Evolutionary conservation across 2,888 invertebrate species (phyloP), one percentile per base, ranked within the genome.

Genomic region (Drosophila emarginata): DNA sequence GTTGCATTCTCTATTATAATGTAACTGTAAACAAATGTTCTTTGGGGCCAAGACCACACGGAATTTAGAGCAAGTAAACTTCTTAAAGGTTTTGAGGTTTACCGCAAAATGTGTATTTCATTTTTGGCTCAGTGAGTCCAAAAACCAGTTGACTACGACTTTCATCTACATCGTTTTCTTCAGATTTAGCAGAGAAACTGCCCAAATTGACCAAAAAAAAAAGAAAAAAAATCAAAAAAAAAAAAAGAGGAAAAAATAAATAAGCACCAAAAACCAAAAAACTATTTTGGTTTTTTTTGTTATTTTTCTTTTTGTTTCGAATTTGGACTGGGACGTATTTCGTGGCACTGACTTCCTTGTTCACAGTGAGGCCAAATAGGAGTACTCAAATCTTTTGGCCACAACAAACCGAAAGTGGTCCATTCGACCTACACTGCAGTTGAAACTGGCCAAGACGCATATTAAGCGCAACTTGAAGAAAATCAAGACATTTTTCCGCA

Each of bases 121-220:
- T 64, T 69, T 54, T 70, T 84, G 83, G 85, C 87, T 87, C 87
- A 84, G 59, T 84, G 79, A 87, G 79, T 87, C 64, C 77, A 39
- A n/a, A 84, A 83, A 83, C 87, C 79, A 79, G 82, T 87, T 81
- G 45, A 61, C 64, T 72, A 61, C 60, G 76, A 83, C 82, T 87
- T 83, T 87, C 83, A 83, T 84, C 77, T 76, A 76, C 76, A 32
- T 76, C 74, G 67, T 76, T 79, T 63, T 80, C 72, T 11, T 32
- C 32, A 32, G 32, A 32, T 32, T 32, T 32, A 32, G 32, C 32
- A 32, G 32, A 32, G 32, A 32, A 32, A 32, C 32, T 71, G 77
- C 64, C 72, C 84, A 80, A 76, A 62, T 78, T 78, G 71, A 59
- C 74, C 87, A 83, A 77, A 87, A 39, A 9, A 57, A 54, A 18